A percentile compares a stretch with the other conserved stretches of the same genome.
Evolutionary conservation across 1,140 invertebrate genomes (phyloP).

Genomic region (Meloidogyne floridensis): DNA sequence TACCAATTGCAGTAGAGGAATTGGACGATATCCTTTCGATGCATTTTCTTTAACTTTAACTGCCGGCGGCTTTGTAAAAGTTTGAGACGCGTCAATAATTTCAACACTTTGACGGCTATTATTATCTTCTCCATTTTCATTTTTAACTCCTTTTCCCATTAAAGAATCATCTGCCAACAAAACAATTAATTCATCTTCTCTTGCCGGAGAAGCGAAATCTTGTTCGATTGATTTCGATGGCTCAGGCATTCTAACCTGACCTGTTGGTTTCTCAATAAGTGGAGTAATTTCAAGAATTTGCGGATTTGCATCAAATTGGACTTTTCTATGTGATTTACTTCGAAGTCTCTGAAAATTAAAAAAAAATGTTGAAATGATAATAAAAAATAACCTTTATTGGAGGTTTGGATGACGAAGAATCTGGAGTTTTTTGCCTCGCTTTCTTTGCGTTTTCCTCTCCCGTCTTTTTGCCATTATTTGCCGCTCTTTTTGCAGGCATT

Average conservation of each 20-base stretch:
- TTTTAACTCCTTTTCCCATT: not conserved
- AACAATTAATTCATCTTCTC: not conserved
- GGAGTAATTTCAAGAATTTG: conserved; percentile 24
- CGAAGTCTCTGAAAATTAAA: not conserved
- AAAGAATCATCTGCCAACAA: not conserved
- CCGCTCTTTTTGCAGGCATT: not conserved
- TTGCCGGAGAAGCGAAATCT: not conserved
- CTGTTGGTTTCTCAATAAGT: conserved; percentile 16
- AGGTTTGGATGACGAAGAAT: not conserved
- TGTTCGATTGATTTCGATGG: not conserved
- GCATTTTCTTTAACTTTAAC: not conserved
- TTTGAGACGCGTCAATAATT: not conserved
- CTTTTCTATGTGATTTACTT: conserved; percentile 1
- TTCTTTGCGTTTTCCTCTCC: not conserved
- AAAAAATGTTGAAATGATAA: not conserved
- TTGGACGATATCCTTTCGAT: not conserved
- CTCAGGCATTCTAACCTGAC: conserved; percentile 10
- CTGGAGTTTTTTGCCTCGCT: not conserved
- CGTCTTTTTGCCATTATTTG: not conserved
- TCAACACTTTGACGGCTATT: not conserved
- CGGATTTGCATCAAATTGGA: conserved; percentile 10
- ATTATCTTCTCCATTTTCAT: not conserved
- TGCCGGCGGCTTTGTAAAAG: not conserved
- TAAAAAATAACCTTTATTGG: conserved; percentile 9
- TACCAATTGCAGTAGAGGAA: not conserved